These are phyloP conservation scores for Calypte anna DNA, from an alignment of 2,113 vertebrate species.

Conservation along the genomic window DNA sequence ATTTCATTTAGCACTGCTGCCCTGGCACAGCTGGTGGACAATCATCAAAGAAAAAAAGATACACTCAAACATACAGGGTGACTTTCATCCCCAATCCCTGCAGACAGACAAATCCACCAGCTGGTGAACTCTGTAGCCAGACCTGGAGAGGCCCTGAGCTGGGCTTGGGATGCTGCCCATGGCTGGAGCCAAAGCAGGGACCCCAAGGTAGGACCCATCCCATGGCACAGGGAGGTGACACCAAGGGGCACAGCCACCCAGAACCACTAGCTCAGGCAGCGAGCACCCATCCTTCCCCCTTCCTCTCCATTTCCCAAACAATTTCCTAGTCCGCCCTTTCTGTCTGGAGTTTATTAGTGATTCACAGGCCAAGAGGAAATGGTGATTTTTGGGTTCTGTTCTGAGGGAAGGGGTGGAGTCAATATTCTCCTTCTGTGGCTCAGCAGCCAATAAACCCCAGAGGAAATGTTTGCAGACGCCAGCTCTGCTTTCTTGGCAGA, in stretches of 20 bases:
- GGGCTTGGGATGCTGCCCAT: accelerated
- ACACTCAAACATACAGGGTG: accelerated
- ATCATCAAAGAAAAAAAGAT: accelerated
- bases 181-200: not conserved
- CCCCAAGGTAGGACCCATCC: not conserved
- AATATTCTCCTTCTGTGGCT: conserved; percentile 4
- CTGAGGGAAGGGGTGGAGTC: conserved; percentile 42
- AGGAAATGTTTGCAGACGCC: not conserved
- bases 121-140: not conserved
- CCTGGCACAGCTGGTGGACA: not conserved
- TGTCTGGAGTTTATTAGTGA: conserved; percentile 74
- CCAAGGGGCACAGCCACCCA: not conserved
- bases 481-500: not conserved
- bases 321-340: conserved; percentile 68
- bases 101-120: not conserved
- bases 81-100: not conserved
- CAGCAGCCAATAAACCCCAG: not conserved
- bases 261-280: not conserved
- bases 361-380: conserved; percentile 70
- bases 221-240: accelerated
- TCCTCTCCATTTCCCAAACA: conserved; percentile 67
- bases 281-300: not conserved
- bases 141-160: not conserved
- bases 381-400: conserved; percentile 21
- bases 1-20: accelerated